phyloP scores from a whole-genome alignment of 2,113 vertebrate genomes.

The Passer domesticus region DNA sequence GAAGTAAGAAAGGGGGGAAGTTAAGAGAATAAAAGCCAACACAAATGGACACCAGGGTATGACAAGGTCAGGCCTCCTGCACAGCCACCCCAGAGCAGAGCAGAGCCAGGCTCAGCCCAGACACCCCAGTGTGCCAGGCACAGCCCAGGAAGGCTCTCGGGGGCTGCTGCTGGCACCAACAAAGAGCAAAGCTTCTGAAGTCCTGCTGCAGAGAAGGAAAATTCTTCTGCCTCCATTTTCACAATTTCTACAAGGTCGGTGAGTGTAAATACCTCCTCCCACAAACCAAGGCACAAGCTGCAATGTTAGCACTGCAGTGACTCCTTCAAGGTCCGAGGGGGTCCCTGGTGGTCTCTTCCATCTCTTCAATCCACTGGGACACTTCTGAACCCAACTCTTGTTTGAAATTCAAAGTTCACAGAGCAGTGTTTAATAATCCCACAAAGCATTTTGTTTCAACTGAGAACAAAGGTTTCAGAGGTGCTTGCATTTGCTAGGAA shows the following conservation, averaged over 20 bases:
- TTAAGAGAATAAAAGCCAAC: background rate
- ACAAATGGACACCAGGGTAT: fast-evolving
- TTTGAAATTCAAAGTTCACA: background rate
- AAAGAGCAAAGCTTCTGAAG: background rate
- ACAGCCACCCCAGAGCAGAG: background rate
- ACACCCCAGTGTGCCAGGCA: fast-evolving
- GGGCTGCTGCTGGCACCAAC: background rate
- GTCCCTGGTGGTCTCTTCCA: background rate
- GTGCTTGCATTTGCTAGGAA: background rate
- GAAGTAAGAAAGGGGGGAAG: background rate
- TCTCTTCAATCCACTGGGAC: background rate
- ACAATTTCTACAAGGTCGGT: background rate
- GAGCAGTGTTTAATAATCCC: background rate
- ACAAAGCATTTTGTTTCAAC: background rate
- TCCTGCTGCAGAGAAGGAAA: background rate
- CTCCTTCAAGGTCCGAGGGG: background rate
- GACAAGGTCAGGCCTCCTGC: background rate
- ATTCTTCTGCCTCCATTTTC: background rate
- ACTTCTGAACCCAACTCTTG: background rate
- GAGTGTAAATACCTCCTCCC: background rate
- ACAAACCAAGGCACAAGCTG: background rate
- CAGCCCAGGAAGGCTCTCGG: fast-evolving
- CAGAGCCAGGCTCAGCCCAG: background rate
- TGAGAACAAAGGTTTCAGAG: conserved; percentile 9
- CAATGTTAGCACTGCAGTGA: fast-evolving